Conservation (phyloP, 1,140 invertebrate species). For the Pentalonia nigronervosa region DNA sequence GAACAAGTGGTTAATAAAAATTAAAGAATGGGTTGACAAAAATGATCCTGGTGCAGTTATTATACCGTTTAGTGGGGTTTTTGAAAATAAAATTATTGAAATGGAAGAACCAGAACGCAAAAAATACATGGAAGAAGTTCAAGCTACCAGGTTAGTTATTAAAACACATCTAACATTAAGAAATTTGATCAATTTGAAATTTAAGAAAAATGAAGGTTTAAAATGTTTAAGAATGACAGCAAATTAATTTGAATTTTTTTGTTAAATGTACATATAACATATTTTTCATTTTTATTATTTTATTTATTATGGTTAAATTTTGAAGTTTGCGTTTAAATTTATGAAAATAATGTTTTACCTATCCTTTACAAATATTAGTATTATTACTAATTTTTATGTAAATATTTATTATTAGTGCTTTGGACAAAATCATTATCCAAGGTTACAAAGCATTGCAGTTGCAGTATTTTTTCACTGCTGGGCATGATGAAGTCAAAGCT, state of each 20-base stretch:
- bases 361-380: not conserved
- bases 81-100: slow-evolving; percentile 87
- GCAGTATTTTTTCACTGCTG: slow-evolving; percentile 97
- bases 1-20: slow-evolving; percentile 97
- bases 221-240: not conserved
- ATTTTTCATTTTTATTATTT: not conserved
- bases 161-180: too few species aligned
- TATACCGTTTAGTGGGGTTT: slow-evolving; percentile 93
- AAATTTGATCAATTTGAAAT: too few species aligned
- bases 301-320: not conserved
- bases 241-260: not conserved
- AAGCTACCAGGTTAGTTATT: slow-evolving; percentile 75
- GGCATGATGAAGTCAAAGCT: slow-evolving; percentile 97
- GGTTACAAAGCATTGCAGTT: slow-evolving; percentile 96
- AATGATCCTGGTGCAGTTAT: slow-evolving; percentile 92
- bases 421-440: slow-evolving; percentile 97
- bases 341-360: not conserved
- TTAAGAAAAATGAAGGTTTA: not conserved
- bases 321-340: not conserved
- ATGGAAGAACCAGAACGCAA: slow-evolving; percentile 82
- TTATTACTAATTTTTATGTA: not conserved
- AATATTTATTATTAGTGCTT: slow-evolving; percentile 69
- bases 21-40: slow-evolving; percentile 99
- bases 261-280: too few species aligned
- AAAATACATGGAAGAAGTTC: slow-evolving; percentile 81